Evolutionary conservation across 2,888 invertebrate species (phyloP), one percentile per base, ranked within the genome.

Genomic region (Drosophila neutralis): DNA sequence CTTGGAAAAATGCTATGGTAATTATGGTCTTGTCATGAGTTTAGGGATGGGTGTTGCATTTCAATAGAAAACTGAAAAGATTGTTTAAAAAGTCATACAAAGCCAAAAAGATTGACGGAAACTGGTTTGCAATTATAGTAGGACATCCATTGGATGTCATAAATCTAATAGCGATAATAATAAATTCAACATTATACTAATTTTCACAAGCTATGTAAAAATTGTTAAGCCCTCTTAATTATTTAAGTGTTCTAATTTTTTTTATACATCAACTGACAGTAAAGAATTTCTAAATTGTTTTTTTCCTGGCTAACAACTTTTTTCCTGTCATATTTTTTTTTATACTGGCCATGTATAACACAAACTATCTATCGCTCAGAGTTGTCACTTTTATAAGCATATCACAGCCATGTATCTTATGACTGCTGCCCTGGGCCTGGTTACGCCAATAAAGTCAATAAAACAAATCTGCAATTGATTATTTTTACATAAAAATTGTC

Each of bases 381-480:
- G 60, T 64, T 82, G 82, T 86, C 82, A 85, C 35, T 59, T 71
- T 49, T 53, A 51, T 65, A 38, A 56, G 69, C 58, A 75, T 69
- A 69, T 75, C 71, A 62, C 49, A 33, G 64, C 8, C 64, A 75
- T 65, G 59, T 64, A 49, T 65, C 65, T 59, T 60, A 15, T 62
- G 57, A 62, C 64, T 64, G 70, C 52, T 68, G 68, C 80, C 80
- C 71, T 51, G 76, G 79, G 82, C 66, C 56, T 36, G 60, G 24
- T 35, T 35, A 45, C n/a, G 64, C 69, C 80, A 89, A 87, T 87
- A 69, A 76, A 78, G 80, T 73, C 77, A 87, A 82, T 80, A 87
- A 80, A 76, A 69, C 85, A 82, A 84, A 89, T 89, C 65, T 84
- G 80, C 89, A 80, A 82, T 85, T 89, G 89, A 87, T 85, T 89